These are phyloP conservation scores for Sardinella longiceps DNA, from an alignment of 2,797 vertebrate species.

Conservation along the genomic window DNA sequence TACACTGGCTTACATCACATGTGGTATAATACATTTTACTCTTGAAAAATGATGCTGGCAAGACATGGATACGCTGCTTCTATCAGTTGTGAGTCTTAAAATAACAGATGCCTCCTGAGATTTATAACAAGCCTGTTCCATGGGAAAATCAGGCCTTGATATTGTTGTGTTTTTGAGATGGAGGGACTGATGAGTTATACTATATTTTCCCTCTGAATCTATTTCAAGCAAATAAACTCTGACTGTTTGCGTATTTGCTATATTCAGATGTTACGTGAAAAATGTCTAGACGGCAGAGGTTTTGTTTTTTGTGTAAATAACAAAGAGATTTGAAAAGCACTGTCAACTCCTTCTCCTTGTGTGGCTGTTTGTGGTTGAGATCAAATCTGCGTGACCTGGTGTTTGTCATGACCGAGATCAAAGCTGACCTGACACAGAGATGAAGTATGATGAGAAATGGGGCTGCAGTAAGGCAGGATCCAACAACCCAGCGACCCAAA, in stretches of 20 bases:
- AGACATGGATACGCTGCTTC: not conserved
- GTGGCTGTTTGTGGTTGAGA: not conserved
- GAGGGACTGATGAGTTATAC: not conserved
- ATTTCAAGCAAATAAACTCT: not conserved
- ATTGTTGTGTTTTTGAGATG: not conserved
- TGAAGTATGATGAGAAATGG: not conserved
- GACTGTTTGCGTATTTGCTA: not conserved
- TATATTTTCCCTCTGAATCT: not conserved
- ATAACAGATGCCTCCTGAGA: not conserved
- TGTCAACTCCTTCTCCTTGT: not conserved
- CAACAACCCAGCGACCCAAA: no score
- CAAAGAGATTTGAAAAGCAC: not conserved
- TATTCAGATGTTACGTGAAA: not conserved
- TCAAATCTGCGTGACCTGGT: not conserved
- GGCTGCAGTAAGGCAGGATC: not conserved
- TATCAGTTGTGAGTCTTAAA: not conserved
- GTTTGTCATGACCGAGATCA: not conserved
- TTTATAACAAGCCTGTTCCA: not conserved
- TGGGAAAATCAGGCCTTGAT: not conserved
- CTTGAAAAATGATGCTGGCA: not conserved
- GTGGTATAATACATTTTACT: not conserved
- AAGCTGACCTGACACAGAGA: not conserved
- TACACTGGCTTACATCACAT: not conserved
- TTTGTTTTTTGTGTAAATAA: slow-evolving; percentile 12
- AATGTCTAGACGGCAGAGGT: not conserved